A percentile compares a stretch with the other conserved stretches of the same genome.
Conservation (phyloP, 2,888 invertebrate genomes). For the Ganaspis brasiliensis region DNA sequence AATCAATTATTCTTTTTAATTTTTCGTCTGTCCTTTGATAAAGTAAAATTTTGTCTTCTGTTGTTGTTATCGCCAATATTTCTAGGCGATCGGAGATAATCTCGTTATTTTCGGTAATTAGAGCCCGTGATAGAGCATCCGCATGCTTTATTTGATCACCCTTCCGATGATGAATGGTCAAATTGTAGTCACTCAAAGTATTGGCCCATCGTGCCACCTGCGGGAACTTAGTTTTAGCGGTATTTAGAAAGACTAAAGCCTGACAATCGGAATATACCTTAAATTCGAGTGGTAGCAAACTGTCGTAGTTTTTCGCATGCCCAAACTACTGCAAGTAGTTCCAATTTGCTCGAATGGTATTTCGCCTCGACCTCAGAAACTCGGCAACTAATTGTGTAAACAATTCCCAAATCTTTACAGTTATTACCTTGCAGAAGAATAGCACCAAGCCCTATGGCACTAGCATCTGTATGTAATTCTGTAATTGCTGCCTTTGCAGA, state of each 20-base stretch:
- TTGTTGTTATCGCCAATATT: not conserved
- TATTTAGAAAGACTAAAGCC: slow-evolving; percentile 64
- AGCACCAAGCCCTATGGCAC: slow-evolving; percentile 13
- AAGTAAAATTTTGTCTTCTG: slow-evolving; percentile 40
- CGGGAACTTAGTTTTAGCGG: slow-evolving; percentile 62
- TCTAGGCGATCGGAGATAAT: not conserved
- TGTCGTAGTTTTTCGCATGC: slow-evolving; percentile 54
- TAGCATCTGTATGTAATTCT: slow-evolving; percentile 49
- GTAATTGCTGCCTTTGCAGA: slow-evolving; percentile 36
- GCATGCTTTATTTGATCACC: slow-evolving; percentile 57
- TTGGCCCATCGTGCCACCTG: slow-evolving; percentile 58
- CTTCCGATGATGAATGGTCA: slow-evolving; percentile 48
- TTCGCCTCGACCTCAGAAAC: slow-evolving; percentile 60
- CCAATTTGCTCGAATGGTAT: slow-evolving; percentile 63
- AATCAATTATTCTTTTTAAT: not conserved
- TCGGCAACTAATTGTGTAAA: slow-evolving; percentile 63
- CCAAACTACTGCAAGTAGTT: slow-evolving; percentile 48
- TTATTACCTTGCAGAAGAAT: slow-evolving; percentile 59
- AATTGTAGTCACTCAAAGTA: slow-evolving; percentile 54
- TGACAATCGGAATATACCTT: slow-evolving; percentile 58
- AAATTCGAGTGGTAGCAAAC: slow-evolving; percentile 27
- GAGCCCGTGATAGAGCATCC: slow-evolving; percentile 57
- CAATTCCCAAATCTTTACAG: slow-evolving; percentile 52
- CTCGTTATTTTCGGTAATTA: slow-evolving; percentile 17
- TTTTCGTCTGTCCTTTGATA: slow-evolving; percentile 36